Conservation (phyloP, 1,140 invertebrate species). For the Ganaspis sp. region DNA sequence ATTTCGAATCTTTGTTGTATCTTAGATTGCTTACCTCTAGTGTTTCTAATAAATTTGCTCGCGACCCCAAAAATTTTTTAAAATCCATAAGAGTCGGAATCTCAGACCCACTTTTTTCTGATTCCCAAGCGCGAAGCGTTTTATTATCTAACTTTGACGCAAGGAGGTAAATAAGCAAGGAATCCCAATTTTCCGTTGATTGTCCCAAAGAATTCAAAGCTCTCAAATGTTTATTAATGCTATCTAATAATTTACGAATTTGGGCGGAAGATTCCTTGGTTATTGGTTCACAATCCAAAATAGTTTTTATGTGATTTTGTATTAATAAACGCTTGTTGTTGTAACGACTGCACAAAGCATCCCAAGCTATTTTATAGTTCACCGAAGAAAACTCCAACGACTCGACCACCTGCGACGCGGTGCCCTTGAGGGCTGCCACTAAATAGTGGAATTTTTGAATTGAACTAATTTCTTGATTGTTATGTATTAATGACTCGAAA, state of each 20-base stretch:
- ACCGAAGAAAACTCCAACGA: slow-evolving; percentile 22
- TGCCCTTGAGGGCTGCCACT: slow-evolving; percentile 46
- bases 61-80: slow-evolving; percentile 31
- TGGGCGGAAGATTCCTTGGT: slow-evolving; percentile 12
- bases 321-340: slow-evolving; percentile 38
- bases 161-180: slow-evolving; percentile 31
- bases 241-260: slow-evolving; percentile 34
- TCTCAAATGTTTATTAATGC: slow-evolving; percentile 20
- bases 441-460: slow-evolving; percentile 60
- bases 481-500: slow-evolving; percentile 58
- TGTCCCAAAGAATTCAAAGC: slow-evolving; percentile 28
- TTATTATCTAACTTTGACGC: slow-evolving; percentile 34
- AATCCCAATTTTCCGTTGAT: slow-evolving; percentile 33
- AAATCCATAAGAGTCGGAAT: slow-evolving; percentile 29
- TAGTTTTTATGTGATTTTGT: slow-evolving; percentile 32
- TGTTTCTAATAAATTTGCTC: slow-evolving; percentile 31
- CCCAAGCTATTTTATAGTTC: slow-evolving; percentile 37
- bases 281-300: slow-evolving; percentile 34
- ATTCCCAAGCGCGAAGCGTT: slow-evolving; percentile 28
- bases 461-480: slow-evolving; percentile 46
- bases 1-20: background rate
- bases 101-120: slow-evolving; percentile 5
- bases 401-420: slow-evolving; percentile 44
- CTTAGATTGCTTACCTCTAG: background rate
- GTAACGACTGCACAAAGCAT: slow-evolving; percentile 30